phyloP scores from a whole-genome alignment of 1,140 invertebrate species.

The Penaeus chinensis region DNA sequence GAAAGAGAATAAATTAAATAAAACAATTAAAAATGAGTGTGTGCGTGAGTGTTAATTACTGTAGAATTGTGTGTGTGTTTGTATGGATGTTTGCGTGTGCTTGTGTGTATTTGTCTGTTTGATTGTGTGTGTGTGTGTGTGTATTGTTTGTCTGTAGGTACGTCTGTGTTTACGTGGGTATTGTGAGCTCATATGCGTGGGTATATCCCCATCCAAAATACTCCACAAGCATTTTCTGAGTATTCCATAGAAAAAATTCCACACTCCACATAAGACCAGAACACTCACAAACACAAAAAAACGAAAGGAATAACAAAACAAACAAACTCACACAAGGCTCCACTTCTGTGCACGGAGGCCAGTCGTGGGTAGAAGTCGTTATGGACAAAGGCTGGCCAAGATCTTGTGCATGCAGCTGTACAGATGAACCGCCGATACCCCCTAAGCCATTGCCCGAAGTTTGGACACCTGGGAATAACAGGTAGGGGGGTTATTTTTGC shows the following conservation, averaged over 20 bases:
- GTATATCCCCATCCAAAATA: no score
- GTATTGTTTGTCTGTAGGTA: background rate
- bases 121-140: no score
- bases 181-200: background rate
- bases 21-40: no score
- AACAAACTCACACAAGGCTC: no score
- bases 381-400: background rate
- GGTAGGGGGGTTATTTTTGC: background rate
- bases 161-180: background rate
- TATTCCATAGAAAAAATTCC: background rate
- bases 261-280: no score
- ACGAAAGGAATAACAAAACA: no score
- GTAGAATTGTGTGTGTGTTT: no score
- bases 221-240: background rate
- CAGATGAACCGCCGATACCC: background rate
- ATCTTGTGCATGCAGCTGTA: background rate
- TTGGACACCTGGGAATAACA: constrained; percentile 12
- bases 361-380: background rate
- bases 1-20: no score
- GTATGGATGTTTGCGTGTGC: no score
- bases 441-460: constrained; percentile 34
- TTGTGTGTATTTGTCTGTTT: no score
- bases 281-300: no score
- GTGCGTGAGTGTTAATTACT: no score
- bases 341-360: background rate